phyloP scores from a whole-genome alignment of 1,140 invertebrate genomes.

The Philopotamus ludificatus region DNA sequence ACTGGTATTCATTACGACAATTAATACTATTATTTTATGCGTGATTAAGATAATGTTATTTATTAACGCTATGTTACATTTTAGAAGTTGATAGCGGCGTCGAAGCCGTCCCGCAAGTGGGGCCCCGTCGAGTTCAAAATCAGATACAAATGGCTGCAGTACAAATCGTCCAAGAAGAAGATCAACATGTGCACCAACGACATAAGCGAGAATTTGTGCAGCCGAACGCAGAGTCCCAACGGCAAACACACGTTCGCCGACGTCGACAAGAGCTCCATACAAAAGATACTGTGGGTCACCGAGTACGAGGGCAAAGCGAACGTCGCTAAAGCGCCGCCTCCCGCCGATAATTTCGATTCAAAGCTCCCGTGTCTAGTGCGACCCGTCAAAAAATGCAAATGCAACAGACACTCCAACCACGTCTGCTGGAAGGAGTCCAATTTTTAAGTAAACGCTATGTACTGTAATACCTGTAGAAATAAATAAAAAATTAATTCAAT shows the following conservation, averaged over 20 bases:
- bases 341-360: neutral
- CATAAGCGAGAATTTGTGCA: neutral
- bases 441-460: slow-evolving; percentile 13
- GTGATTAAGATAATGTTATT: slow-evolving; percentile 1
- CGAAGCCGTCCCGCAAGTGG: slow-evolving; percentile 57
- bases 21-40: neutral
- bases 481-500: no score
- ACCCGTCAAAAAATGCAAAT: slow-evolving; percentile 6
- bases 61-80: slow-evolving; percentile 31
- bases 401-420: slow-evolving; percentile 7
- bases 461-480: no score
- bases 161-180: slow-evolving; percentile 41
- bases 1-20: neutral
- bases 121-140: slow-evolving; percentile 58
- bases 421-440: slow-evolving; percentile 10
- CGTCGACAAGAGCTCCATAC: slow-evolving; percentile 11
- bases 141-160: slow-evolving; percentile 55
- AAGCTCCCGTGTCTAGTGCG: slow-evolving; percentile 6
- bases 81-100: slow-evolving; percentile 54
- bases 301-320: slow-evolving; percentile 16
- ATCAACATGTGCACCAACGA: neutral
- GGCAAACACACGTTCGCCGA: slow-evolving; percentile 9
- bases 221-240: neutral
- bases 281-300: slow-evolving; percentile 17
- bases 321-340: neutral